Conservation (phyloP, 92 coral and sea anemone genomes). For the Pocillopora meandrina region DNA sequence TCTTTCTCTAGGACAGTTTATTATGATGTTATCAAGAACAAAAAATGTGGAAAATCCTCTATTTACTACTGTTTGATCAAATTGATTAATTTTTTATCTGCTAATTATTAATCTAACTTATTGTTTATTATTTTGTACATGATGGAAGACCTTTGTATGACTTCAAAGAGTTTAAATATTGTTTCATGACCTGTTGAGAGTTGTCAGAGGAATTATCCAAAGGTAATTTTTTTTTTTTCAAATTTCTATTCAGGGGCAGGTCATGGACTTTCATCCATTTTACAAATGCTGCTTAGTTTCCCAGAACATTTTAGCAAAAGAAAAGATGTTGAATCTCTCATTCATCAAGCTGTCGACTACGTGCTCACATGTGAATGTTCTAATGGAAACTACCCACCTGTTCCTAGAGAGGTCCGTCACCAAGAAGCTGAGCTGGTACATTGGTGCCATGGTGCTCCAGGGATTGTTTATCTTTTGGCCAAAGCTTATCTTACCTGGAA, state of each 20-base stretch:
- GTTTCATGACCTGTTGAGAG: no score
- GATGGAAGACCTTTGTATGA: no score
- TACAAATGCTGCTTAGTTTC: conserved; percentile 82
- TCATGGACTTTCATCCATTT: conserved; percentile 87
- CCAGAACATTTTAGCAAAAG: conserved; percentile 72
- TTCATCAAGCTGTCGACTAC: conserved; percentile 73
- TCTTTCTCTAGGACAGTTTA: no score
- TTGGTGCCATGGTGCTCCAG: conserved; percentile 99
- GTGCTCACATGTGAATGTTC: conserved; percentile 66
- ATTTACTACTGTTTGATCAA: no score
- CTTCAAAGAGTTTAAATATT: no score
- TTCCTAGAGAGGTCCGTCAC: conserved; percentile 57
- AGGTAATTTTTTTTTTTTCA: background rate
- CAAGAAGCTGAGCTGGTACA: conserved; percentile 73
- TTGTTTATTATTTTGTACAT: no score
- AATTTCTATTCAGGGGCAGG: conserved; percentile 75
- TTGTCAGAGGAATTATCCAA: no score
- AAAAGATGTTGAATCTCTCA: conserved; percentile 63
- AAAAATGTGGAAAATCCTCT: no score
- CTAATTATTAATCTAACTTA: no score
- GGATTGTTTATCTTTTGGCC: conserved; percentile 86
- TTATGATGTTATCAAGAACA: no score
- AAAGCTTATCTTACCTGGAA: conserved; percentile 92
- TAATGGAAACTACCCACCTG: conserved; percentile 88
- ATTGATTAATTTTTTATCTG: no score